Conservation (phyloP, 1,140 invertebrate genomes). For the Pseudoatta argentina region DNA sequence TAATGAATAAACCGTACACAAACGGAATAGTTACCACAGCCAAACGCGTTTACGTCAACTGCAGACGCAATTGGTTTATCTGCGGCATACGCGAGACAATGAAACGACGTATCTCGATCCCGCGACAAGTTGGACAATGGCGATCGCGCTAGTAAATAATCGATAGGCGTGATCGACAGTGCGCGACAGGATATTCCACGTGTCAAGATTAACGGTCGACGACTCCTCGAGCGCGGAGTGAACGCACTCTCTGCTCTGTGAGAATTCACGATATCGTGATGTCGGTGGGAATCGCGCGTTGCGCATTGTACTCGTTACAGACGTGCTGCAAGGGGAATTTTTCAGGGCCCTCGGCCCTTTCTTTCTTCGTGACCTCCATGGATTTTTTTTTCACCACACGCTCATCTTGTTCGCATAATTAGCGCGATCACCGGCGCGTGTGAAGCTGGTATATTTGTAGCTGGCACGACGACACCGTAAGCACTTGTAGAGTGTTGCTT, state of each 20-base stretch:
- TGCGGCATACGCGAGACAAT: conserved; percentile 59
- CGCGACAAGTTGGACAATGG: conserved; percentile 48
- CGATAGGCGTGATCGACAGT: conserved; percentile 41
- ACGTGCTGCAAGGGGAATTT: conserved; percentile 59
- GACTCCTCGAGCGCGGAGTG: conserved; percentile 65
- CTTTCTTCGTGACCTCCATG: conserved; percentile 21
- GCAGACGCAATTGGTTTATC: conserved; percentile 66
- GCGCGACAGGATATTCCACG: conserved; percentile 29
- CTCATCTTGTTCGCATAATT: conserved; percentile 74
- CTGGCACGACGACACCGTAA: conserved; percentile 40
- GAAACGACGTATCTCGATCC: conserved; percentile 69
- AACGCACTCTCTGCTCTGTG: conserved; percentile 73
- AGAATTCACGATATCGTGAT: conserved; percentile 74
- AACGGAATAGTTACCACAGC: conserved; percentile 43
- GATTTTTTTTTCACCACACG: conserved; percentile 46
- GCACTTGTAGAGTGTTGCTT: conserved; percentile 33
- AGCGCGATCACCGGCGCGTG: conserved; percentile 73
- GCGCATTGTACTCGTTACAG: conserved; percentile 65
- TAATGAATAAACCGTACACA: conserved; percentile 57
- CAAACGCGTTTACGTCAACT: conserved; percentile 40
- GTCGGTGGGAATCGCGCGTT: conserved; percentile 69
- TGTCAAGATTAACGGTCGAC: conserved; percentile 61
- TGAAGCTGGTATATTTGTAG: conserved; percentile 73
- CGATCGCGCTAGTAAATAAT: conserved; percentile 48
- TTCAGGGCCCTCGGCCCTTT: conserved; percentile 56